Conservation (phyloP, 2,113 vertebrate genomes). For the Prunella fulvescens region DNA sequence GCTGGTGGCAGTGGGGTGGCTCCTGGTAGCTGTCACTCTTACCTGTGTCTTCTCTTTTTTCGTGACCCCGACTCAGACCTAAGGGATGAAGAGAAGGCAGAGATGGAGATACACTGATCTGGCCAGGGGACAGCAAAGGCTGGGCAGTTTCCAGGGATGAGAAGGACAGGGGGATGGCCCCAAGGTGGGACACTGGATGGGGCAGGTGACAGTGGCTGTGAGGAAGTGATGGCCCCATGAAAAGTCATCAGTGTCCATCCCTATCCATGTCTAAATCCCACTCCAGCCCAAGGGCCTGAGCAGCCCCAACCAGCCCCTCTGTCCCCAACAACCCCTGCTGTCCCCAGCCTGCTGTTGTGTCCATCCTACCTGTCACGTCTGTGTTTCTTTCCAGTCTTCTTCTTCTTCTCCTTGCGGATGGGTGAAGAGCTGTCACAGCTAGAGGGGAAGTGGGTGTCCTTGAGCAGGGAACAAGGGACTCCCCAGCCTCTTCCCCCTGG, state of each 20-base stretch:
- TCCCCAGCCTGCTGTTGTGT: rapidly evolving
- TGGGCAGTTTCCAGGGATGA: background rate
- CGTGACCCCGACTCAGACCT: slow-evolving; percentile 91
- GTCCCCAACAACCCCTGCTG: background rate
- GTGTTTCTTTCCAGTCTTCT: slow-evolving; percentile 90
- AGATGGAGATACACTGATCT: background rate
- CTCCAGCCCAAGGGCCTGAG: background rate
- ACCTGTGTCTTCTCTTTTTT: slow-evolving; percentile 95
- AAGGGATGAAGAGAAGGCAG: slow-evolving; percentile 18
- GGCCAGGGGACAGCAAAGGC: rapidly evolving
- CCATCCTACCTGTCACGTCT: slow-evolving; percentile 86
- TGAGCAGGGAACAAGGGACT: background rate
- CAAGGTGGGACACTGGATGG: rapidly evolving
- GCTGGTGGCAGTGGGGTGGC: background rate
- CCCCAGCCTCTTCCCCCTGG: background rate
- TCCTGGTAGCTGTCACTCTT: background rate
- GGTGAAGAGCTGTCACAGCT: slow-evolving; percentile 91
- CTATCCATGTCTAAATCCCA: background rate
- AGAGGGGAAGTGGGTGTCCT: background rate
- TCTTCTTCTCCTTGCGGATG: slow-evolving; percentile 90
- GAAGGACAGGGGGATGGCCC: background rate
- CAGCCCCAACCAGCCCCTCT: background rate
- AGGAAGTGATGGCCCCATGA: background rate
- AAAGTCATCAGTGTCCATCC: background rate
- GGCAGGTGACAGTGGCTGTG: background rate